Evolutionary conservation across 2,888 invertebrate species (phyloP), one percentile per base, ranked within the genome.

Genomic region (Chrysina gloriosa): DNA sequence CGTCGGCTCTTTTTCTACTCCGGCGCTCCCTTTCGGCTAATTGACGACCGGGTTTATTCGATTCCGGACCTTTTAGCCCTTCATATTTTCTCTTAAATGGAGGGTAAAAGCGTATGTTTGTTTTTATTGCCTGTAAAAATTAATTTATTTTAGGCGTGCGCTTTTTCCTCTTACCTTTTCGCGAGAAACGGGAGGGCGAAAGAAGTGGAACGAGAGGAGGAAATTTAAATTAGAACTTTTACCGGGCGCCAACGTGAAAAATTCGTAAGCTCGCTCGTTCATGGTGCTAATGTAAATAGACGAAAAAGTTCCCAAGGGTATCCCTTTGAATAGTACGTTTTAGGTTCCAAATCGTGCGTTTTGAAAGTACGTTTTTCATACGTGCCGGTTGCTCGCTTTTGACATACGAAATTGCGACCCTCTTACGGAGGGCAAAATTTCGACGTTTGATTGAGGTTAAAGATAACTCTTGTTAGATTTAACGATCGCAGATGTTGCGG

Each of bases 41-140:
- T 58, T 58, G 58, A 58, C 58, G 58, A 58, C 58, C 9, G 58
- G 39, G 58, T 58, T 58, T 58, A 58, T 58, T 58, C 39, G 58
- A 58, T 58, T 58, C 58, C 58, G 36, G 14, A 25, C 58, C 58
- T 39, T 58, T 58, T 36, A 39, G 25, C 25, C 58, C 58, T 21
- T 58, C 58, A 58, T 58, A 58, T 58, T 39, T 58, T 27, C 39
- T 39, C 39, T 39, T 58, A 58, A 58, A 58, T 58, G 58, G 36
- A 58, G 39, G 58, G 58, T 36, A 39, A 36, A 39, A 39, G 14
- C 39, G 58, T 39, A 39, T 58, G 58, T 58, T 58, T 58, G 39
- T 58, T 58, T 58, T 58, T 58, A 58, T 58, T 58, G 39, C 58
- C 36, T 39, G 39, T 58, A 58, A 58, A 58, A 58, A 58, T 58